Base-by-base conservation (phyloP, 1,140 invertebrate species). In the Mactra quadrangularis region DNA sequence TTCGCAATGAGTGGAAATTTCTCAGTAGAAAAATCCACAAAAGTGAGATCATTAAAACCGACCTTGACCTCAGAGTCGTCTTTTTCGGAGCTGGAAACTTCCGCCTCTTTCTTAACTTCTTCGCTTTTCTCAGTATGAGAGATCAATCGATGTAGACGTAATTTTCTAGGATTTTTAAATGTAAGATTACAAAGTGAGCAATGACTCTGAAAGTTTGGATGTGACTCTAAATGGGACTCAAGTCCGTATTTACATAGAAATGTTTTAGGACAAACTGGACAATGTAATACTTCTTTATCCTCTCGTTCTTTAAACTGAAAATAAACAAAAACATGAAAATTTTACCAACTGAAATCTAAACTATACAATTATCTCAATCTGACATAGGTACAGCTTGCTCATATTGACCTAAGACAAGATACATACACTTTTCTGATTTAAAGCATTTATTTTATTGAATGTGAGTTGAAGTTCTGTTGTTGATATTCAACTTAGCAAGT, bases 1-100 rank as follows among this genome's bases (percentile, higher is more conserved):
- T 95, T 94, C 0, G 96, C 95, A 59, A 97, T 96, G 45, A 96
- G 93, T 0, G 96, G 94, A 88, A 96, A 97, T 89, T 97, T 97
- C 57, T 95, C 94, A 33, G 94, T 95, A 0, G 96, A 96, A 87
- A 97, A 97, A 88, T 97, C 96, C 0, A 96, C 94, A 89, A 96
- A 96, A 3, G 95, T 95, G n/a, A 96, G 91, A 91, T 97, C 96
- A 66, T 95, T 94, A 89, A 96, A 97, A 3, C 96, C 96, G 0
- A 95, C 68, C 33, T 83, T 84, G 1, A 70, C 3, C 13, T 82
- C 82, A 15, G 33, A 35, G 38, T 72, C 70, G 17, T 38, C 27
- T 31, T 81, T 77, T 19, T 85, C 83, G n/a, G 27, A 19, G 9
- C 79, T 72, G 17, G 13, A 13, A 31, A 19, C 76, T 45, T n/a